These are phyloP conservation scores for Malacosoma neustria DNA, from an alignment of 2,888 invertebrate species.

Conservation along the genomic window DNA sequence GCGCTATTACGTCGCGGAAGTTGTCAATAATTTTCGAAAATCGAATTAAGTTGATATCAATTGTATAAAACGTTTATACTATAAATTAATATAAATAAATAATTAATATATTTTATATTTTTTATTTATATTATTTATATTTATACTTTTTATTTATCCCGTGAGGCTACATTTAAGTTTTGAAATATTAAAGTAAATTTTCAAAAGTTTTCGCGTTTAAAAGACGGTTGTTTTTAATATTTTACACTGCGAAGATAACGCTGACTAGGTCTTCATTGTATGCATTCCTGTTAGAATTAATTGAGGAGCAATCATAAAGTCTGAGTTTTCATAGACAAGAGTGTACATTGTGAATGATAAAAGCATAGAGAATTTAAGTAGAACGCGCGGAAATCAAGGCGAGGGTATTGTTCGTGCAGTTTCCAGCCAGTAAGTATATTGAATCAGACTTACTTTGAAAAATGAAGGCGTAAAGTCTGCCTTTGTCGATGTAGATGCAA, in stretches of 20 bases:
- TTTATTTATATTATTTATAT: too few species aligned
- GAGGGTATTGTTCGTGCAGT: not conserved
- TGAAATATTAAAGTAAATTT: too few species aligned
- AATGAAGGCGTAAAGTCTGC: conserved; percentile 33
- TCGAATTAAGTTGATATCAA: too few species aligned
- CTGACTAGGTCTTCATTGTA: not conserved
- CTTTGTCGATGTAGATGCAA: conserved; percentile 18
- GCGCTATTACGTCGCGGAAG: too few species aligned
- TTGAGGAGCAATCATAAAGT: not conserved
- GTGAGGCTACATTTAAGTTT: too few species aligned
- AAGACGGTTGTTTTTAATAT: not conserved
- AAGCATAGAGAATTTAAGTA: not conserved
- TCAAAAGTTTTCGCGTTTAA: not conserved
- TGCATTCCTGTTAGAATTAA: not conserved
- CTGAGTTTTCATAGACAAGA: not conserved
- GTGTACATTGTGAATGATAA: not conserved
- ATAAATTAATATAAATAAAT: too few species aligned
- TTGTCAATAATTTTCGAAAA: too few species aligned
- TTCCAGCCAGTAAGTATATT: conserved; percentile 33
- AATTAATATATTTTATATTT: too few species aligned
- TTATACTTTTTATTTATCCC: too few species aligned
- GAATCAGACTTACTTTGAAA: conserved; percentile 47
- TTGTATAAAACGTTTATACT: too few species aligned
- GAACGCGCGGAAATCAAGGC: not conserved
- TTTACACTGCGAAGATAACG: not conserved